Conservation (phyloP, 2,888 invertebrate genomes). For the Lucinisca nassula region DNA sequence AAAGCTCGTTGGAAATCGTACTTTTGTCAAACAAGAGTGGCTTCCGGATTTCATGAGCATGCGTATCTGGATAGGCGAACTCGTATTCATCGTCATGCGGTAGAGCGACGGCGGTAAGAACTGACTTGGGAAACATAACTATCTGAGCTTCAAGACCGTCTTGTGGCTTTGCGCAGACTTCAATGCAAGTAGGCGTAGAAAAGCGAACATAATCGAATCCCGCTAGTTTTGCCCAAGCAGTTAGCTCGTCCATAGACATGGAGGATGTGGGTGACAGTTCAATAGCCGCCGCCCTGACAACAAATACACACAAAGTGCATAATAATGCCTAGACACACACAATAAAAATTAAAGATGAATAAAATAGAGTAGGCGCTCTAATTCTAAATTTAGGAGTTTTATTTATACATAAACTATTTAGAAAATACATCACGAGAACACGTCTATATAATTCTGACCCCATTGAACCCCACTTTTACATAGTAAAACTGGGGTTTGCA, state of each 20-base stretch:
- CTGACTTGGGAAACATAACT: constrained; percentile 57
- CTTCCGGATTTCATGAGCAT: constrained; percentile 55
- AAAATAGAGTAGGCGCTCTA: too few species aligned
- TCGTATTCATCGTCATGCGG: constrained; percentile 62
- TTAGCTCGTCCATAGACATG: neutral
- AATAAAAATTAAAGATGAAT: too few species aligned
- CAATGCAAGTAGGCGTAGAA: constrained; percentile 43
- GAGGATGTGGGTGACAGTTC: neutral
- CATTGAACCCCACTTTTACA: too few species aligned
- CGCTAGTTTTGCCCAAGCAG: constrained; percentile 50
- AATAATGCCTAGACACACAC: too few species aligned
- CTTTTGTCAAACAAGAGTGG: constrained; percentile 60
- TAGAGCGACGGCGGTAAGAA: constrained; percentile 57
- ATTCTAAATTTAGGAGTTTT: too few species aligned
- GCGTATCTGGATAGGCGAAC: constrained; percentile 57
- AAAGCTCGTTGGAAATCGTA: constrained; percentile 41
- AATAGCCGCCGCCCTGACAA: neutral
- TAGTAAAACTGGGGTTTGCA: too few species aligned
- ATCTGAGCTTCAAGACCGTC: constrained; percentile 62
- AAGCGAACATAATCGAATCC: constrained; percentile 71
- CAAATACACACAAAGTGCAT: too few species aligned
- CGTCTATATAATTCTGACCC: too few species aligned
- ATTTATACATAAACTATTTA: too few species aligned
- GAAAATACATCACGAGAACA: too few species aligned
- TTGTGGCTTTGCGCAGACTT: constrained; percentile 70